Base-by-base conservation (phyloP, 2,888 invertebrate species). In the Peribatodes rhomboidaria region DNA sequence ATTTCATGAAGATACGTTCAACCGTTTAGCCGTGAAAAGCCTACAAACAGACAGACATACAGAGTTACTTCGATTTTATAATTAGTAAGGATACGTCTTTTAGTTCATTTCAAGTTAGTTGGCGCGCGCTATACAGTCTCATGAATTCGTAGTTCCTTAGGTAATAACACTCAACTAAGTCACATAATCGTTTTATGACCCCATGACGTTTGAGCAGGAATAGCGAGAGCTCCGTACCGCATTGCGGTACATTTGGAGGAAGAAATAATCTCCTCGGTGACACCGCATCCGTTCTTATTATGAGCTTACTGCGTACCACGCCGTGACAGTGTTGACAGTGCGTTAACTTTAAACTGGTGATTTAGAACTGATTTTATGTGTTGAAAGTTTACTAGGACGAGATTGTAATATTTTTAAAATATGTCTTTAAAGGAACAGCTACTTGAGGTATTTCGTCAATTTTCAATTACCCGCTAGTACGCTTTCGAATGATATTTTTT, bases 241-340 rank as follows among this genome's bases (percentile, higher is more conserved):
- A 89, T 67, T 88, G 89, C 89, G 88, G 87, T 82, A 81, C 71
- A 75, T 82, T 77, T 74, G 74, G 74, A 73, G 79, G 55, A 77
- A 77, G 74, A 79, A 80, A 84, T 88, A 85, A 88, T 88, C 85
- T 87, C 77, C 74, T 76, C 71, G 75, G 77, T 87, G 86, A 84
- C 85, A 83, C 81, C 84, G 77, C 85, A 86, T 87, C 82, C 82
- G 77, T 86, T 85, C 85, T 84, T 80, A 82, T 84, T 82, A 84
- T 77, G 72, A 75, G 78, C 68, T 80, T 82, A 82, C 80, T 81
- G 81, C 78, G 71, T 75, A 67, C 73, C 67, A 53, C 68, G 60
- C 50, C 20, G 49, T 6, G 52, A 57, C 55, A 42, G 54, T n/a
- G 37, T 13, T 33, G 20, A 22, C 53, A 62, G 62, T 27, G 7